Conservation (phyloP, 1,140 invertebrate species). For the Leptinotarsa undecemlineata region DNA sequence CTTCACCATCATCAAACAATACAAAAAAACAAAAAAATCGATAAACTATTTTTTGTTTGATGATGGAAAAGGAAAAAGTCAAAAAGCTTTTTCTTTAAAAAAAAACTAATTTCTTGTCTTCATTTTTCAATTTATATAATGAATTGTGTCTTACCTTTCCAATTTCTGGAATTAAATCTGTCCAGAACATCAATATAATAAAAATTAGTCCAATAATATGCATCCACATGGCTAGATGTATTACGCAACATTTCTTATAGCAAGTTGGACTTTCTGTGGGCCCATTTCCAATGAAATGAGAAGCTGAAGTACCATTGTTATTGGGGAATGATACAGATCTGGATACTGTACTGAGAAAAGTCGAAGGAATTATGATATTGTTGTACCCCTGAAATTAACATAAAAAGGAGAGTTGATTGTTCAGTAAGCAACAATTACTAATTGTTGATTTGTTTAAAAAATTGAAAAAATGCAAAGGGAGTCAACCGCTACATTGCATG, state of each 20-base stretch:
- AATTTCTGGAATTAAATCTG: constrained; percentile 57
- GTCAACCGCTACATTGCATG: too few species aligned
- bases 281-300: background rate
- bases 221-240: constrained; percentile 57
- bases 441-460: too few species aligned
- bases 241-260: constrained; percentile 37
- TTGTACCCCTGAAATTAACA: constrained; percentile 30
- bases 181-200: constrained; percentile 57
- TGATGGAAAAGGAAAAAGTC: too few species aligned
- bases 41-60: too few species aligned
- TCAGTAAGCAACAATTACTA: too few species aligned
- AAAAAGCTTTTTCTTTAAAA: too few species aligned
- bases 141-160: constrained; percentile 55
- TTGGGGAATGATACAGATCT: constrained; percentile 40
- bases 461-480: too few species aligned
- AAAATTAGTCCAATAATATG: constrained; percentile 56
- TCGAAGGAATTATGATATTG: constrained; percentile 41
- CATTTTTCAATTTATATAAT: too few species aligned
- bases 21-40: too few species aligned
- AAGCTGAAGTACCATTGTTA: constrained; percentile 3
- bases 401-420: background rate
- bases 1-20: too few species aligned
- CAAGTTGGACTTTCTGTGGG: background rate
- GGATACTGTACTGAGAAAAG: constrained; percentile 60
- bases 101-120: too few species aligned